These are phyloP conservation scores for Biston betularia DNA, from an alignment of 2,888 invertebrate genomes.

Conservation along the genomic window DNA sequence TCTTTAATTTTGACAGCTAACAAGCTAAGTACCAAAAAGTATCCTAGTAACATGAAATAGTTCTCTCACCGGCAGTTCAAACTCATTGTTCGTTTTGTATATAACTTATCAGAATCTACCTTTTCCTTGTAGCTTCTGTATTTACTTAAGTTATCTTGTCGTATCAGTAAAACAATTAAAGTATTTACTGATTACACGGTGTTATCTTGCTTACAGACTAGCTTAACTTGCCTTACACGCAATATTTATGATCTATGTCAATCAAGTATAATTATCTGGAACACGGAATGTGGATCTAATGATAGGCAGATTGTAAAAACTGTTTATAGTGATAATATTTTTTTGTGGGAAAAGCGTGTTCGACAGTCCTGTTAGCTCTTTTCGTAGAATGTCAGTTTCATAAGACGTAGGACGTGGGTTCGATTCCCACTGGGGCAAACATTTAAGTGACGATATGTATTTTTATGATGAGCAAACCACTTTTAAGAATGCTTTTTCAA, in stretches of 20 bases:
- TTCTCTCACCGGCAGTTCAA: no score
- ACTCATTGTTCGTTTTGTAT: no score
- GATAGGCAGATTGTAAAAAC: background rate
- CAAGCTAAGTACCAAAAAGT: no score
- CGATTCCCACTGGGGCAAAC: no score
- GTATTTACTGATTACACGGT: slow-evolving; percentile 4
- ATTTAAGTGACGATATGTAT: no score
- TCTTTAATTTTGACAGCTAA: no score
- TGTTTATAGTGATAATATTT: background rate
- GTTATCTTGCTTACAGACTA: background rate
- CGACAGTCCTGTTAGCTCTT: no score
- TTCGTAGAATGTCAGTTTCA: no score
- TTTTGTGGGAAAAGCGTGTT: background rate
- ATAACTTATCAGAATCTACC: background rate
- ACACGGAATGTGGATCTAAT: background rate
- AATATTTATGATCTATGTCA: slow-evolving; percentile 8
- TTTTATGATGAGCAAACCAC: no score
- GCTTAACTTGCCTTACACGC: slow-evolving; percentile 1
- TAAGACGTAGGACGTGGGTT: no score
- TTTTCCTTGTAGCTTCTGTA: slow-evolving; percentile 1
- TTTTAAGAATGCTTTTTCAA: no score
- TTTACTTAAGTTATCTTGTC: background rate
- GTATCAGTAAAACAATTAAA: slow-evolving; percentile 19
- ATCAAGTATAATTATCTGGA: slow-evolving; percentile 1
- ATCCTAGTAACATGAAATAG: no score